Evolutionary conservation across 1,140 invertebrate genomes (phyloP), one percentile per base, ranked within the genome.

Genomic region (Zeugodacus cucurbitae): DNA sequence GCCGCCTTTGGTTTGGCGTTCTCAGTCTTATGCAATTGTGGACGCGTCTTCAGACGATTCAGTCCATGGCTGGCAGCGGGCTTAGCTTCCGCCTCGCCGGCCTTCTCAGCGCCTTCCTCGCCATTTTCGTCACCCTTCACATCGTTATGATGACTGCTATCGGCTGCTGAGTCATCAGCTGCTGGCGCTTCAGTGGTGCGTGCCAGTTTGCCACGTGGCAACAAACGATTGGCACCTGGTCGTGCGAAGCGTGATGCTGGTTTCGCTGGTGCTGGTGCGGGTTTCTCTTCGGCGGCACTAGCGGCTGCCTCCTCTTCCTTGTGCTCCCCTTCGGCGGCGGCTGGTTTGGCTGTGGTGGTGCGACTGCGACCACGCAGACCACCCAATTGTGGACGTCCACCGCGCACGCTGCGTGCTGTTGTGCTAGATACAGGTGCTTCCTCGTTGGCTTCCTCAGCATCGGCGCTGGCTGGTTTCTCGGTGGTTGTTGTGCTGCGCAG

Each of bases 361-460:
- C 94, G 94, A 34, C 93, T 93, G 89, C 95, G 94, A 88, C 93
- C 92, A 59, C 93, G 91, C 0, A 96, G 89, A 89, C 95, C 95
- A 89, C 95, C 95, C 3, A 96, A 91, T 59, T 94, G 94, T 5
- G 95, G 94, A 17, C 95, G 95, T 7, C 95, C 94, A 89, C 95
- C 94, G 48, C 95, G 90, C 0, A 90, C 67, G 14, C 91, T 88
- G 32, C 89, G 90, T 17, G 90, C 90, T n/a, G 92, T 93, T 0
- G 94, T 94, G 89, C 94, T 94, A 1, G 91, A 88, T 8, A 89
- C 87, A 11, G 90, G 88, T 59, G 90, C 91, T 1, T 90, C 89
- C 0, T 92, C 89, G 62, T 29, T 87, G 78, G 91, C 92, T 6
- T 90, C 92, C 10, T 90, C 90, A 59, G 89, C 90, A 29, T 92